Evolutionary conservation across 2,888 invertebrate species (phyloP).

Genomic region (Gandaritis pyraliata): DNA sequence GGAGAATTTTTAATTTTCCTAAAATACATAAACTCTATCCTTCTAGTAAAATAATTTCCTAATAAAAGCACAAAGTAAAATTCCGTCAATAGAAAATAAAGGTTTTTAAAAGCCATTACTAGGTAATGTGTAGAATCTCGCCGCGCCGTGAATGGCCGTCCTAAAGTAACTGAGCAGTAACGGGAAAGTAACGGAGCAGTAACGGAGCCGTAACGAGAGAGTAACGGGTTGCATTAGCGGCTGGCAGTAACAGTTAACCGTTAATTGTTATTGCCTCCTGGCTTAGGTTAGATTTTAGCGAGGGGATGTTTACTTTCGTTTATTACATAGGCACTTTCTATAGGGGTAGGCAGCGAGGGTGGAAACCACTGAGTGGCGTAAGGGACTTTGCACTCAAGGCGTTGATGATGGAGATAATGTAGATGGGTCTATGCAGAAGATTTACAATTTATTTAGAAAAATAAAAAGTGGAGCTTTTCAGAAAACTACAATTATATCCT

Average conservation of each 20-base stretch:
- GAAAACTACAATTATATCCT: no score
- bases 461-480: no score
- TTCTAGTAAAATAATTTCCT: no score
- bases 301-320: slow-evolving; percentile 33
- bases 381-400: slow-evolving; percentile 22
- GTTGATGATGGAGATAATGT: slow-evolving; percentile 13
- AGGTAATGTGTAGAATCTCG: slow-evolving; percentile 31
- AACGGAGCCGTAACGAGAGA: slow-evolving; percentile 43
- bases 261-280: slow-evolving; percentile 72
- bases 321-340: slow-evolving; percentile 30
- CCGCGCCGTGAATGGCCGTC: slow-evolving; percentile 30
- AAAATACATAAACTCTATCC: no score
- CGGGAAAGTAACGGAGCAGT: slow-evolving; percentile 37
- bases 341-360: slow-evolving; percentile 17
- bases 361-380: slow-evolving; percentile 11
- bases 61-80: slow-evolving; percentile 7
- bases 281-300: slow-evolving; percentile 41
- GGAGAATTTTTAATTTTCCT: no score
- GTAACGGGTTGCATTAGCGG: slow-evolving; percentile 72
- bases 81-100: slow-evolving; percentile 35
- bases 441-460: no score
- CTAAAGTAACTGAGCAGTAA: slow-evolving; percentile 43
- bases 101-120: slow-evolving; percentile 34
- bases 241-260: slow-evolving; percentile 67
- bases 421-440: background rate